A percentile compares a stretch with the other conserved stretches of the same genome.
These are phyloP conservation scores for Eremophila alpestris DNA, from an alignment of 2,797 vertebrate species.

Conservation along the genomic window DNA sequence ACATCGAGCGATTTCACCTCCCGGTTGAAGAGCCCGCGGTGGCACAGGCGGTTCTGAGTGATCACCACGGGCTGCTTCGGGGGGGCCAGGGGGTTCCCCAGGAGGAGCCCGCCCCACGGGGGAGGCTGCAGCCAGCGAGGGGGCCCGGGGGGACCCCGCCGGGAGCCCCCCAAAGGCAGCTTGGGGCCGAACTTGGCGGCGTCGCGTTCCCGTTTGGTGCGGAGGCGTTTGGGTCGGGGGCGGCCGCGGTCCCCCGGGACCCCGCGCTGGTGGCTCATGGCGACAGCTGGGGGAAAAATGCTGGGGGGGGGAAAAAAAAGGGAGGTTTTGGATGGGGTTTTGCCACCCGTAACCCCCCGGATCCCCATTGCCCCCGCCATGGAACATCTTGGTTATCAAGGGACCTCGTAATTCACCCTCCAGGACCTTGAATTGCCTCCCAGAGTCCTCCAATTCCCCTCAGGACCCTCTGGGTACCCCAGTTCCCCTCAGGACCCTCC, in stretches of 20 bases:
- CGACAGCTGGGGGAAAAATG: no score
- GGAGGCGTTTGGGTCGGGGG: neutral
- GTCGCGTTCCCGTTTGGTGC: neutral
- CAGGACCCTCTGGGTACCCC: no score
- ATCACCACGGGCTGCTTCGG: neutral
- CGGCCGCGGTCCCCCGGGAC: accelerated
- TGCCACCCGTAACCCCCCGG: no score
- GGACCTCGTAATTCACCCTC: no score
- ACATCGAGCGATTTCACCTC: neutral
- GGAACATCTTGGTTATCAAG: no score
- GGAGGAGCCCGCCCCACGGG: neutral
- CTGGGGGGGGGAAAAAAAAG: no score
- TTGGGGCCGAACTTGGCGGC: neutral
- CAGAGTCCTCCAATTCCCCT: no score
- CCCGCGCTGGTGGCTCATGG: neutral
- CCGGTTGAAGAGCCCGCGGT: neutral
- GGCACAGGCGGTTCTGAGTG: neutral
- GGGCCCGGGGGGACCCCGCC: accelerated
- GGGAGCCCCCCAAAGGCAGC: no score
- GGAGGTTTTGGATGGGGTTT: no score
- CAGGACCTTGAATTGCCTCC: no score
- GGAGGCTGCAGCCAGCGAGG: neutral
- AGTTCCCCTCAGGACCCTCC: neutral
- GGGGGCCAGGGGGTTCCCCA: neutral
- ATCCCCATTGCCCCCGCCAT: no score